A percentile compares a stretch with the other conserved stretches of the same genome.
Conservation (phyloP, 64 coral and sea anemone species). For the Montipora capricornis region DNA sequence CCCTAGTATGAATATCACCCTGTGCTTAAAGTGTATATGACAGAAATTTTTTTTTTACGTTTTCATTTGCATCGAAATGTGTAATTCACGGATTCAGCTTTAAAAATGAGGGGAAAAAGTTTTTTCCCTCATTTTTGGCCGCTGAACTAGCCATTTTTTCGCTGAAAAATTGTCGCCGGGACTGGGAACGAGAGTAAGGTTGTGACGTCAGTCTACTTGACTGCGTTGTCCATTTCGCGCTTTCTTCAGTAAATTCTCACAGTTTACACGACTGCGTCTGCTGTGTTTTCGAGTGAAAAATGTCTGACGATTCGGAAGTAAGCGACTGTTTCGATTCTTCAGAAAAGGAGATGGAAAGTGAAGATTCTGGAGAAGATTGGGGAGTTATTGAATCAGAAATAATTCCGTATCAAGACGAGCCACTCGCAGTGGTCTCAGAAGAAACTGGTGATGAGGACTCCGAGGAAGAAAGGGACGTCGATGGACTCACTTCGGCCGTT, state of each 20-base stretch:
- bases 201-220: conserved; percentile 1
- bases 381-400: background rate
- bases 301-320: background rate
- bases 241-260: too few species aligned
- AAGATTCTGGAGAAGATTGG: conserved; percentile 20
- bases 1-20: background rate
- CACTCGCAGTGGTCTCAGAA: background rate
- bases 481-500: conserved; percentile 1
- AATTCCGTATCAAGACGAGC: background rate
- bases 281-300: background rate
- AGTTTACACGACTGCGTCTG: background rate
- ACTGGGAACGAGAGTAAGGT: background rate
- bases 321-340: background rate
- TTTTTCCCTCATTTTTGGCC: too few species aligned
- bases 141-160: too few species aligned
- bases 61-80: too few species aligned
- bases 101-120: too few species aligned
- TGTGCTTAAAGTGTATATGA: background rate
- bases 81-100: too few species aligned
- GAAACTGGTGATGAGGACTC: background rate
- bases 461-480: conserved; percentile 9
- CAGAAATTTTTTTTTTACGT: too few species aligned
- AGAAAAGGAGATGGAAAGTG: background rate
- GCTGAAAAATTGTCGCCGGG: background rate
- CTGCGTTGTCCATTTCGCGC: background rate